Conservation (phyloP, 2,113 vertebrate species). For the Galeopterus variegatus region DNA sequence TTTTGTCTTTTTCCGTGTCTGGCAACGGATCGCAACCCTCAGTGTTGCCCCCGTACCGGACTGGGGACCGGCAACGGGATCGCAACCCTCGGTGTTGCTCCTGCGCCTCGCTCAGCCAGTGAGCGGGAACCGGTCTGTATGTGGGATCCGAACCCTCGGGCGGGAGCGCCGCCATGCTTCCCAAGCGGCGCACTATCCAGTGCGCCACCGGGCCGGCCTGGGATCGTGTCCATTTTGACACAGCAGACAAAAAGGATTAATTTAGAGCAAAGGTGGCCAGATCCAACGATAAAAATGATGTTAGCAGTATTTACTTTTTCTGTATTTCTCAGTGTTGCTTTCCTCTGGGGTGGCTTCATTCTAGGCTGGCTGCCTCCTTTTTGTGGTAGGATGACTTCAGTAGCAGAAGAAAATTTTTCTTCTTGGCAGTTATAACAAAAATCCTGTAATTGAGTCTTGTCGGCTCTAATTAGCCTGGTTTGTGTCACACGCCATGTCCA, state of each 20-base stretch:
- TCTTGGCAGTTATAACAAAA: background rate
- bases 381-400: background rate
- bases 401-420: background rate
- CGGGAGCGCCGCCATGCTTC: too few species aligned
- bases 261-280: background rate
- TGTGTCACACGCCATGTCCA: background rate
- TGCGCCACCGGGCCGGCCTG: too few species aligned
- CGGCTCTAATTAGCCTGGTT: background rate
- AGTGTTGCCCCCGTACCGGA: too few species aligned
- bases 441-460: background rate
- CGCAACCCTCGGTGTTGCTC: too few species aligned
- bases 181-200: too few species aligned
- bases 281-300: background rate
- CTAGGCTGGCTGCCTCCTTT: background rate
- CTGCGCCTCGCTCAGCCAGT: too few species aligned
- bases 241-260: background rate
- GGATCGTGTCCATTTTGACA: slow-evolving; percentile 21
- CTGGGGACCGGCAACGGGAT: too few species aligned
- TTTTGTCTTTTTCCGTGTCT: too few species aligned
- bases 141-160: too few species aligned
- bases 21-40: too few species aligned
- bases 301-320: background rate
- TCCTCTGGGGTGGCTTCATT: background rate
- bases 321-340: background rate
- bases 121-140: too few species aligned